Percentiles rank a stretch among this genome's conserved stretches.
Evolutionary conservation across 2,113 vertebrate genomes (phyloP).

Genomic region (Saccopteryx bilineata): DNA sequence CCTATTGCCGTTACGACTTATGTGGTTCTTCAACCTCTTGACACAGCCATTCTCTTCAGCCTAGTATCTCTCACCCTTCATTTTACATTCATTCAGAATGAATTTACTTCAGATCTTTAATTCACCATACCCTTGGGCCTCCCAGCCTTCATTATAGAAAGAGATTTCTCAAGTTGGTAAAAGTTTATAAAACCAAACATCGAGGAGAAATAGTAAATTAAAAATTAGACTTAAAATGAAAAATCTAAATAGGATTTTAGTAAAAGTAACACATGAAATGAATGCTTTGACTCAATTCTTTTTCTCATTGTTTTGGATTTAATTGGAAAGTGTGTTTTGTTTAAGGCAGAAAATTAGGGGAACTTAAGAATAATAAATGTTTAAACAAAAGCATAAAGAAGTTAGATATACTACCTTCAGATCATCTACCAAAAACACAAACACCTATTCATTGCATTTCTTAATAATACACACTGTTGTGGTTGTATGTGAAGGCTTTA

Average conservation of each 20-base stretch:
- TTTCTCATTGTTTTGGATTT: not conserved
- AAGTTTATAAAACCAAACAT: not conserved
- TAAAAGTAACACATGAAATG: constrained; percentile 34
- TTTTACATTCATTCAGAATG: not conserved
- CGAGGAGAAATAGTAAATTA: not conserved
- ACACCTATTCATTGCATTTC: not conserved
- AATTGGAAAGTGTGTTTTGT: not conserved
- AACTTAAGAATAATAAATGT: not conserved
- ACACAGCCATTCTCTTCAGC: not conserved
- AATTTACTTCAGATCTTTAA: constrained; percentile 2
- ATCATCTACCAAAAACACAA: not conserved
- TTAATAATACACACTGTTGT: not conserved
- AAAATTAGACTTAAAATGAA: not conserved
- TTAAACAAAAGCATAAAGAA: not conserved
- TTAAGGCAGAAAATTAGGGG: not conserved
- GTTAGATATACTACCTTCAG: not conserved
- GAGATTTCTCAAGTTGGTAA: not conserved
- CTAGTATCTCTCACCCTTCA: not conserved
- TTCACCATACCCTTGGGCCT: not conserved
- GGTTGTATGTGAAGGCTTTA: not conserved
- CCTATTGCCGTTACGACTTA: not conserved
- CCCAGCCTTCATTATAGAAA: not conserved
- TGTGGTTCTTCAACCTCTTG: not conserved
- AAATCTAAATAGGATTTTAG: not conserved
- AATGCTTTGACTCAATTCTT: not conserved